Evolutionary conservation across 2,797 vertebrate species (phyloP).

Genomic region (Pempheris klunzingeri): DNA sequence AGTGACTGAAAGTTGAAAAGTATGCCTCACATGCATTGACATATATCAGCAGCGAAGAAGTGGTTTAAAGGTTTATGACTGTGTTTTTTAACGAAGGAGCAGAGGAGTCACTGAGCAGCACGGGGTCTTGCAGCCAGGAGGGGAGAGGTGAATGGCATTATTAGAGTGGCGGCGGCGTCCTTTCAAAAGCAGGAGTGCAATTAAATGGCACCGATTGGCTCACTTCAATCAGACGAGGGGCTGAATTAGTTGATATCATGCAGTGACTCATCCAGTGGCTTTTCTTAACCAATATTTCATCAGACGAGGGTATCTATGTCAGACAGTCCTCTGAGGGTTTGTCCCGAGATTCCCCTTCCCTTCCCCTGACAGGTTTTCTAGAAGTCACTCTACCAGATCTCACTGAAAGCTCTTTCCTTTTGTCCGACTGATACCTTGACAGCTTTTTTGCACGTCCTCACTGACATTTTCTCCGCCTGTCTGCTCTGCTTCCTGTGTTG

Average conservation of each 20-base stretch:
- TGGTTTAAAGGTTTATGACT: conserved; percentile 13
- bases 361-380: conserved; percentile 39
- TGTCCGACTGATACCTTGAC: conserved; percentile 50
- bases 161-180: conserved; percentile 18
- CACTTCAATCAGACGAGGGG: conserved; percentile 52
- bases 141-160: conserved; percentile 50
- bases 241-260: conserved; percentile 64
- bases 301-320: conserved; percentile 57
- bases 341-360: conserved; percentile 24
- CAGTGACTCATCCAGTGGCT: conserved; percentile 57
- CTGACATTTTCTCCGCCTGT: conserved; percentile 68
- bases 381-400: conserved; percentile 38
- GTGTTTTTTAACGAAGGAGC: conserved; percentile 50
- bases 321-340: conserved; percentile 49
- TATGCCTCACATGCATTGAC: neutral
- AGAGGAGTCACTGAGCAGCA: conserved; percentile 39
- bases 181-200: conserved; percentile 57
- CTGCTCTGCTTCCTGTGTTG: conserved; percentile 73
- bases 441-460: conserved; percentile 50
- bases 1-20: conserved; percentile 2
- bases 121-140: conserved; percentile 28
- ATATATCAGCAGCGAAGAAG: neutral
- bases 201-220: conserved; percentile 67
- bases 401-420: conserved; percentile 31
- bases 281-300: conserved; percentile 69